Conservation (phyloP, 2,797 vertebrate species). For the Spondyliosoma cantharus region DNA sequence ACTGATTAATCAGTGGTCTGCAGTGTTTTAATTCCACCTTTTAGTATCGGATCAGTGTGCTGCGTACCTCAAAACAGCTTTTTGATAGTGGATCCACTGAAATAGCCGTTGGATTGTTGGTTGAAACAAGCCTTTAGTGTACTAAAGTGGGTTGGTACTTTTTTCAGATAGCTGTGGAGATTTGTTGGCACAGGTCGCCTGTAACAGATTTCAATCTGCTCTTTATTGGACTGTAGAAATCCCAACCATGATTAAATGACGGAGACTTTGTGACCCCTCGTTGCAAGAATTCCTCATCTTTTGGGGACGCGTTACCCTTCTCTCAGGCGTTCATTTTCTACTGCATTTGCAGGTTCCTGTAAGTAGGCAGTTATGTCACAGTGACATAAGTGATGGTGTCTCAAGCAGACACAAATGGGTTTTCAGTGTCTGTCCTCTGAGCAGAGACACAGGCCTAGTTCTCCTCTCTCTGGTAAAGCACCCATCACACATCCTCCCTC, state of each 20-base stretch:
- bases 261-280: background rate
- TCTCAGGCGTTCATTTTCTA: constrained; percentile 5
- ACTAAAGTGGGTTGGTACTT: background rate
- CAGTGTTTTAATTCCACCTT: too few relatives aligned
- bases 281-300: background rate
- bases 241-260: background rate
- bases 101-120: too few relatives aligned
- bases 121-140: too few relatives aligned
- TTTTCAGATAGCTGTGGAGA: constrained; percentile 3
- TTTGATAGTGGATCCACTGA: too few relatives aligned
- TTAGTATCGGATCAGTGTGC: too few relatives aligned
- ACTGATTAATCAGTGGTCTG: too few relatives aligned
- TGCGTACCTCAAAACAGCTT: too few relatives aligned
- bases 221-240: background rate
- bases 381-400: constrained; percentile 46
- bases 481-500: background rate
- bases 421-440: constrained; percentile 40
- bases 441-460: constrained; percentile 16
- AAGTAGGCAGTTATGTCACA: constrained; percentile 17
- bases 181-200: background rate
- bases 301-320: background rate
- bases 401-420: constrained; percentile 42
- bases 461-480: background rate
- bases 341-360: constrained; percentile 10
- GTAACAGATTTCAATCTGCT: background rate